These are phyloP conservation scores for Drosophila neutralis DNA, from an alignment of 2,888 invertebrate genomes.

Conservation along the genomic window DNA sequence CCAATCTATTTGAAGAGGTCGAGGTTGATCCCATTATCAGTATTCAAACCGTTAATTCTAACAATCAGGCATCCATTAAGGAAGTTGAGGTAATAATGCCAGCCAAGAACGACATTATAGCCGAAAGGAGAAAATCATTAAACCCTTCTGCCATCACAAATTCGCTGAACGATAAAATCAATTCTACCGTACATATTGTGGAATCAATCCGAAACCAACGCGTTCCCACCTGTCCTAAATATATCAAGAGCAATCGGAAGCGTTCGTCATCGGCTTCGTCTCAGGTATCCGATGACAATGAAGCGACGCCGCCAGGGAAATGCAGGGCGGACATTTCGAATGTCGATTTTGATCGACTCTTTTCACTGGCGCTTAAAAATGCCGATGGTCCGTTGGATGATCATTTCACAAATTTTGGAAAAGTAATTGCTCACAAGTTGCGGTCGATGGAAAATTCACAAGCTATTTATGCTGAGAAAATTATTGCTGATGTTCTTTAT, in stretches of 20 bases:
- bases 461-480: conserved; percentile 83
- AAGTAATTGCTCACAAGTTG: conserved; percentile 83
- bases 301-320: conserved; percentile 68
- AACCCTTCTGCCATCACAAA: conserved; percentile 34
- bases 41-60: conserved; percentile 63
- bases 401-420: conserved; percentile 82
- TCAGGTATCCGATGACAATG: conserved; percentile 73
- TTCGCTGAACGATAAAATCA: conserved; percentile 34
- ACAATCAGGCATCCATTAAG: conserved; percentile 57
- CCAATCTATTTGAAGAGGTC: conserved; percentile 67
- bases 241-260: conserved; percentile 61
- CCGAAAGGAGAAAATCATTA: conserved; percentile 60
- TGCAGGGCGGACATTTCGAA: conserved; percentile 81
- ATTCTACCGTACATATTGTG: conserved; percentile 24
- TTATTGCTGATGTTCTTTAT: conserved; percentile 83
- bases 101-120: conserved; percentile 42
- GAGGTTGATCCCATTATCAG: conserved; percentile 63
- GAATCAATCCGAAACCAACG: conserved; percentile 39
- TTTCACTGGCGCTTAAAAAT: conserved; percentile 82
- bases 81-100: conserved; percentile 67
- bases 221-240: conserved; percentile 27
- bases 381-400: conserved; percentile 80
- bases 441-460: conserved; percentile 83
- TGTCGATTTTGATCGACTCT: conserved; percentile 81
- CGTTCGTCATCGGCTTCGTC: conserved; percentile 78